These are phyloP conservation scores for Eudyptes chrysolophus DNA, from an alignment of 2,113 vertebrate species.

Conservation along the genomic window DNA sequence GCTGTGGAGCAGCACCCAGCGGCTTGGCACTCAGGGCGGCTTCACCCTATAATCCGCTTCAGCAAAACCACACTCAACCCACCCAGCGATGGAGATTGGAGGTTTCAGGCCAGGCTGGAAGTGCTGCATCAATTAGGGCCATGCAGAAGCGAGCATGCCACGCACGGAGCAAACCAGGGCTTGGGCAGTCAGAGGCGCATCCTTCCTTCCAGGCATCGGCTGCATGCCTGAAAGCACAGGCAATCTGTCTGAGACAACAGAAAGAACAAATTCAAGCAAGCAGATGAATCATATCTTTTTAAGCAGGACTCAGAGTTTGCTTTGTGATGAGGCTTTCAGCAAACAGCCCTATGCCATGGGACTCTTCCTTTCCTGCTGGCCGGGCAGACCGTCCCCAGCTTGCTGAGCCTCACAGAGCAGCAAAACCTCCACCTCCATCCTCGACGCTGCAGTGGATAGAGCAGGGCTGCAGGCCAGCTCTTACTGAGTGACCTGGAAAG, in stretches of 20 bases:
- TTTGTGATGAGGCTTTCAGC: neutral
- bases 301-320: neutral
- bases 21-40: neutral
- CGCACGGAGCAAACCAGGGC: neutral
- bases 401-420: neutral
- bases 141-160: fast-evolving
- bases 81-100: neutral
- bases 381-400: neutral
- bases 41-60: neutral
- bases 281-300: neutral
- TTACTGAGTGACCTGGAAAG: neutral
- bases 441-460: fast-evolving
- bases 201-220: neutral
- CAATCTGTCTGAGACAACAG: neutral
- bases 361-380: neutral
- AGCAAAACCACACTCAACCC: neutral
- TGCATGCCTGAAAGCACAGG: neutral
- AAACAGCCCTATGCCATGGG: fast-evolving
- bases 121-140: neutral
- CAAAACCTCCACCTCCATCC: neutral
- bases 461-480: neutral
- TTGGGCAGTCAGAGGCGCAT: neutral
- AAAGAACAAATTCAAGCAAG: neutral
- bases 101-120: neutral
- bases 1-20: neutral